phyloP scores from a whole-genome alignment of 2,888 invertebrate genomes.

The Chaitophorus viminalis region DNA sequence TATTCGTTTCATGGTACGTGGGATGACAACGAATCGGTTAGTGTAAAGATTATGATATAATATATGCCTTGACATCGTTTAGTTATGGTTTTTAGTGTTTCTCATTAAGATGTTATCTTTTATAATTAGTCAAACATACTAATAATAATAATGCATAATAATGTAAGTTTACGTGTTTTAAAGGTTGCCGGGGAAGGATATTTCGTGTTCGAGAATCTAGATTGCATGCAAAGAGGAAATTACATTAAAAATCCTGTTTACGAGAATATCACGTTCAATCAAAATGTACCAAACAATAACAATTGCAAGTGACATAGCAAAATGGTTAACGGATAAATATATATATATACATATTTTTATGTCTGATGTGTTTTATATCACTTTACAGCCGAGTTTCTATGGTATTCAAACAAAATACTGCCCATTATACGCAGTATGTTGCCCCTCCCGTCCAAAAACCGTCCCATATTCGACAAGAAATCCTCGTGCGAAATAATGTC shows the following conservation, averaged over 20 bases:
- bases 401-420: constrained; percentile 4
- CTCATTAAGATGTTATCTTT: too few relatives aligned
- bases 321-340: too few relatives aligned
- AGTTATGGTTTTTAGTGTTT: too few relatives aligned
- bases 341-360: neutral
- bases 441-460: neutral
- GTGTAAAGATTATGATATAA: neutral
- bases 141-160: too few relatives aligned
- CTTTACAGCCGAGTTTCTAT: neutral
- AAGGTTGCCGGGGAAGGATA: constrained; percentile 31
- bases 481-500: constrained; percentile 6
- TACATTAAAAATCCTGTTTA: neutral
- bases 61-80: too few relatives aligned
- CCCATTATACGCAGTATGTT: constrained; percentile 14
- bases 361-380: neutral
- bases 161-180: neutral
- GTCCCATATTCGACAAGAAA: neutral
- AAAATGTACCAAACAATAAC: neutral
- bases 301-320: neutral
- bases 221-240: constrained; percentile 25
- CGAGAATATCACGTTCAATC: neutral
- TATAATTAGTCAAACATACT: neutral
- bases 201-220: constrained; percentile 23
- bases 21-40: constrained; percentile 26
- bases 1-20: constrained; percentile 17